Base-by-base conservation (phyloP, 2,113 vertebrate genomes). In the Naja naja region DNA sequence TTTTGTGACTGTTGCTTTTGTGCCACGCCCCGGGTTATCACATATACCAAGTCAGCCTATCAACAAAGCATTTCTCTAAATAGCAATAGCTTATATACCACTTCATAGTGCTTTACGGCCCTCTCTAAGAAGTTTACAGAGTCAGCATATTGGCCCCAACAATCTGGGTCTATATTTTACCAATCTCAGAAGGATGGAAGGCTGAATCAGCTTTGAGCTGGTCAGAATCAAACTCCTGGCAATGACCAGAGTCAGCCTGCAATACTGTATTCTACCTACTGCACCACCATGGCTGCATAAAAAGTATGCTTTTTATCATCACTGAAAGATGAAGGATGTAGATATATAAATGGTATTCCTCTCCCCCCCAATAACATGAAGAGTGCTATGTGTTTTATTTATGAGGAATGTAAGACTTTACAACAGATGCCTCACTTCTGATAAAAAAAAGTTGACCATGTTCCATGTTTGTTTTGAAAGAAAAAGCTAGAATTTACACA, bases 331-430 rank as follows among this genome's bases (percentile, higher is more conserved):
- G 92, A 12, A 12, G 39, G 92, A 91, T 0, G 22, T 12, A 1
- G 0, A 49, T 60, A 81, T 91, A 89, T 43, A 94, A 92, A 89
- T 92, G 95, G 47, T 49, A 92, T 43, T 9, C 11, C 4, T 0
- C 1, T 0, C 11, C 5, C 64, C 30, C 30, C 30, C 9, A 5
- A 60, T 1, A 64, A 30, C 30, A 94, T 89, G 49, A 54, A 91
- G 95, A 94, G 74, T 93, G 11, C 27, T 12, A 74, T 60, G 25
- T 43, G 30, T 90, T 96, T 55, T 88, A 7, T 60, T 92, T 95
- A 89, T 53, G 45, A 92, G 45, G 45, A 64, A 86, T 10, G 91
- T 6, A 0, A 92, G 45, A 94, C 20, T 92, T 91, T 85, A 94
- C 45, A 93, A 85, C 85, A 94, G 30, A 87, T 92, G 89, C 4